Percentiles rank a stretch among this genome's conserved stretches.
These are phyloP conservation scores for Alloplasta piceator DNA, from an alignment of 2,888 invertebrate genomes.

Conservation along the genomic window DNA sequence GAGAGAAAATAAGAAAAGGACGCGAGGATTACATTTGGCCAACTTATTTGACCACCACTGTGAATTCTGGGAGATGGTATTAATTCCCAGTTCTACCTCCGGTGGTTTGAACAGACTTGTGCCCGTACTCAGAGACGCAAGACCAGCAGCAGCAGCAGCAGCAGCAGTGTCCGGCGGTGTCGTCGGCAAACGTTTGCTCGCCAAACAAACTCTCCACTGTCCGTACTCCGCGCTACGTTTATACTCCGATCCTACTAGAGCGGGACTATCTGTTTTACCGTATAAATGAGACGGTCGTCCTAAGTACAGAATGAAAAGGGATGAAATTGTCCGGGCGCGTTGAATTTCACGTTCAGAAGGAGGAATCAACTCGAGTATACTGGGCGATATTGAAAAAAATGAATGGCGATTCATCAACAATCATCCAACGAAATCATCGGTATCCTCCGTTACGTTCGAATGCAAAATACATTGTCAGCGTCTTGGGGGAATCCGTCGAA, in stretches of 20 bases:
- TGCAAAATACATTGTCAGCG: not conserved
- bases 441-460: too few relatives aligned
- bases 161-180: constrained; percentile 83
- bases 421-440: too few relatives aligned
- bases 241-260: constrained; percentile 70
- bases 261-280: constrained; percentile 77
- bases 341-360: constrained; percentile 15
- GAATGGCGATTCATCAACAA: too few relatives aligned
- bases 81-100: constrained; percentile 77
- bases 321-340: constrained; percentile 72
- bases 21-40: constrained; percentile 75
- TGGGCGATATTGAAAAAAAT: too few relatives aligned
- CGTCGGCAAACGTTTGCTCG: constrained; percentile 83
- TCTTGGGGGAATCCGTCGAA: constrained; percentile 25
- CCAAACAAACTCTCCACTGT: constrained; percentile 82
- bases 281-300: constrained; percentile 79
- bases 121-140: constrained; percentile 72
- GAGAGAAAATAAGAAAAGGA: too few relatives aligned
- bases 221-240: constrained; percentile 63
- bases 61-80: constrained; percentile 81
- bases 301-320: constrained; percentile 75
- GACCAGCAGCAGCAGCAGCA: constrained; percentile 75
- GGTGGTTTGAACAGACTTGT: constrained; percentile 79
- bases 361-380: constrained; percentile 5
- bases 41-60: constrained; percentile 83